Evolutionary conservation across 2,797 vertebrate species (phyloP), one percentile per base, ranked within the genome.

Genomic region (Falco berigora): DNA sequence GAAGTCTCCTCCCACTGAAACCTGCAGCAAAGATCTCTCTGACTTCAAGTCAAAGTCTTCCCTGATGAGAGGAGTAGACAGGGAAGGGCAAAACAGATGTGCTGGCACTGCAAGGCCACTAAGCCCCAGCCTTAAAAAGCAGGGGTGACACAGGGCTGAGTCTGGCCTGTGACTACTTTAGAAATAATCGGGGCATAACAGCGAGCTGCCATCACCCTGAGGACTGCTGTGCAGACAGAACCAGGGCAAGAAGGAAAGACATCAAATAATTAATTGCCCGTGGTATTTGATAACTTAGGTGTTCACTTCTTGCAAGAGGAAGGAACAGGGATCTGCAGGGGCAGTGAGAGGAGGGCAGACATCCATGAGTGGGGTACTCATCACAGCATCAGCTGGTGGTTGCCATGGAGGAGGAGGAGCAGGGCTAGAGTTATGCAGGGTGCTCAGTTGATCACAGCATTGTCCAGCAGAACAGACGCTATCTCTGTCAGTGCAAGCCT

Each of bases 361-460:
- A 1, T 30, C 21, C 32, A 5, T 24, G n/a, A 52, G 9, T 6
- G 6, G 14, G 44, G 58, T 22, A 17, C 1, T 3, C 3, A 3
- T 46, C 56, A 62, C 22, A 69, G 10, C 49, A 87, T 67, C 63
- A 49, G 34, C 32, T 59, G 46, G 14, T 1, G 0, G 5, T 63
- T 63, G 28, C 40, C 66, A 67, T 5, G 34, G 12, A 73, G 42
- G 62, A 67, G 19, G 7, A 81, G 36, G 20, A 81, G 15, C 8
- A 71, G 24, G 22, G 18, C 5, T 64, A 28, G 16, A n/a, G 16
- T 63, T 56, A 14, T 72, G 5, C 10, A 59, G 15, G 28, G 38
- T 75, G 36, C 53, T 22, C 16, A 14, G 19, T 0, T 59, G 16
- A 27, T 50, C 30, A 42, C 22, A 63, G 46, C 20, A 9, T 0